Conservation (phyloP, 2,888 invertebrate species). For the Parnassius glacialis region DNA sequence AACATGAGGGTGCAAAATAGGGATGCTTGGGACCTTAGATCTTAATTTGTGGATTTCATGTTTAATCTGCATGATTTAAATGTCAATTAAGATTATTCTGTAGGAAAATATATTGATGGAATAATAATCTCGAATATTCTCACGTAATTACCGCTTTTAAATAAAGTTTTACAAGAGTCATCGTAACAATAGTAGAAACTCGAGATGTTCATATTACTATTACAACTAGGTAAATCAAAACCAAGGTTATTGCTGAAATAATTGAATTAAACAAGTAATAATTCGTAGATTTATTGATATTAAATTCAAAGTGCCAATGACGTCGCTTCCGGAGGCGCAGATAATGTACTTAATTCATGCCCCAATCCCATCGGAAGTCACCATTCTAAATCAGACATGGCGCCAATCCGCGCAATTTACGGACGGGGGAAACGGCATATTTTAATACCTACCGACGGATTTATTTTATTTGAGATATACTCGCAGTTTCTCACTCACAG, state of each 20-base stretch:
- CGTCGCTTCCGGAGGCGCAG: constrained; percentile 51
- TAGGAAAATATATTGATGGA: too few relatives aligned
- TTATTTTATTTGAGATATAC: constrained; percentile 30
- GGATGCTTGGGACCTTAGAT: neutral
- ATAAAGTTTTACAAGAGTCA: too few relatives aligned
- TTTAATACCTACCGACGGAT: constrained; percentile 58
- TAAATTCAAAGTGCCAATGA: constrained; percentile 58
- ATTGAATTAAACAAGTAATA: constrained; percentile 28
- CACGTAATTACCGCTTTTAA: too few relatives aligned
- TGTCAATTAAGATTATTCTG: neutral
- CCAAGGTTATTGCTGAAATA: too few relatives aligned
- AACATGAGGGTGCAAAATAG: constrained; percentile 1
- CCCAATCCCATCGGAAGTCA: constrained; percentile 65
- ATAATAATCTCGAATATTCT: too few relatives aligned
- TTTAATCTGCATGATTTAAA: neutral
- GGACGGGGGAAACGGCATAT: constrained; percentile 56
- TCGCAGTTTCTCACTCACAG: neutral
- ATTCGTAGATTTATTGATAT: constrained; percentile 59
- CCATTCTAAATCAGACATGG: constrained; percentile 76
- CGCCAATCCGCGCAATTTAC: constrained; percentile 54
- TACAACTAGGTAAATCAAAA: too few relatives aligned
- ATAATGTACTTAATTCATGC: constrained; percentile 64
- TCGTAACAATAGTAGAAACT: too few relatives aligned
- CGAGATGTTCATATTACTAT: too few relatives aligned
- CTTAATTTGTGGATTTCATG: constrained; percentile 7